phyloP scores from a whole-genome alignment of 2,797 vertebrate genomes.

The Setipinna tenuifilis region DNA sequence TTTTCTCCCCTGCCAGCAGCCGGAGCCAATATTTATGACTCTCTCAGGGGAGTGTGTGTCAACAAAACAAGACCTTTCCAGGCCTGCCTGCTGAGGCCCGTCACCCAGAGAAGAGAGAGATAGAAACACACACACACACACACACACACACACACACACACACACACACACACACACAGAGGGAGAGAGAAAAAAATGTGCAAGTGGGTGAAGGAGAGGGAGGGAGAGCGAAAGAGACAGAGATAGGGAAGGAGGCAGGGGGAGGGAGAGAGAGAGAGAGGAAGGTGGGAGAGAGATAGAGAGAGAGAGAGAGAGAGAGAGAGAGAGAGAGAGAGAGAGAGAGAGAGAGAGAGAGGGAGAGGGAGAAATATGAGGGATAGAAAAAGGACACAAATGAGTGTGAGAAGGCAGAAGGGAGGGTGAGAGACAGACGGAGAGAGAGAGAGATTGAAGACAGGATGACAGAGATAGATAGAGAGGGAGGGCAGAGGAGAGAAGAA shows the following conservation, averaged over 20 bases:
- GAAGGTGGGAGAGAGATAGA: neutral
- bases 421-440: neutral
- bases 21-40: slow-evolving; percentile 10
- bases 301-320: neutral
- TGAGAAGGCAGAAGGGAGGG: neutral
- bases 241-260: neutral
- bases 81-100: neutral
- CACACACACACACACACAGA: no score
- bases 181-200: neutral
- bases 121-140: no score
- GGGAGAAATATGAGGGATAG: no score
- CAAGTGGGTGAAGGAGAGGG: no score
- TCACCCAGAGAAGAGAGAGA: neutral
- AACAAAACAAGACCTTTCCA: slow-evolving; percentile 10
- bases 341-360: neutral
- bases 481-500: neutral
- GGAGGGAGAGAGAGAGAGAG: neutral
- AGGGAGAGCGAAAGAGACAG: no score
- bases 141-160: no score
- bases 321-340: neutral
- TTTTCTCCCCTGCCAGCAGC: neutral
- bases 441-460: neutral
- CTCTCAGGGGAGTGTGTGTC: slow-evolving; percentile 10
- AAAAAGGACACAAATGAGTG: no score
- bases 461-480: neutral